Percentiles rank a stretch among this genome's conserved stretches.
phyloP scores from a whole-genome alignment of 2,888 invertebrate species.

The Drosophila melanosoma region DNA sequence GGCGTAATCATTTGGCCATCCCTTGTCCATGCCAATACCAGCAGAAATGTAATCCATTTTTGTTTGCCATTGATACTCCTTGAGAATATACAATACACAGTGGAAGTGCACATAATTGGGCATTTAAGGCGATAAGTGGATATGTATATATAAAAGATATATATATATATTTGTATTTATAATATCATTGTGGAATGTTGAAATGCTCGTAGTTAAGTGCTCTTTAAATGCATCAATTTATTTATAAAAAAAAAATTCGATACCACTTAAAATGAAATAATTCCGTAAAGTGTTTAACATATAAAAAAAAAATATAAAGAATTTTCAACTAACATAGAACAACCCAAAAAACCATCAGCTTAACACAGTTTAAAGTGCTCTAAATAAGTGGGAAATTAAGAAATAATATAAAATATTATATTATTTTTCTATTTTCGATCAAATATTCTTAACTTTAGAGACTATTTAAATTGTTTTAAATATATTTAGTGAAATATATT shows the following conservation, averaged over 20 bases:
- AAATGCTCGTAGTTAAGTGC: not conserved
- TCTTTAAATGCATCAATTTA: not conserved
- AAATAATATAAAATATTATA: no score
- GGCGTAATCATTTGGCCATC: constrained; percentile 48
- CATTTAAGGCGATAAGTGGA: constrained; percentile 19
- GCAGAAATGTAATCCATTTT: constrained; percentile 25
- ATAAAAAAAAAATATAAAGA: not conserved
- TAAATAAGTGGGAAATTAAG: not conserved
- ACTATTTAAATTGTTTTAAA: not conserved
- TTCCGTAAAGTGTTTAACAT: not conserved
- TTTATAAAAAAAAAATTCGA: not conserved
- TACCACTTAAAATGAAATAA: not conserved
- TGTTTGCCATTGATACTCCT: constrained; percentile 11
- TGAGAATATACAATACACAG: not conserved
- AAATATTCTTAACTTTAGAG: not conserved
- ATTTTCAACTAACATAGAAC: not conserved
- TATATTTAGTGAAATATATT: not conserved
- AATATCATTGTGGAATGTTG: not conserved
- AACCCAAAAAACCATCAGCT: not conserved
- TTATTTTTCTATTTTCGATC: not conserved
- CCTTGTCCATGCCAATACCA: constrained; percentile 23
- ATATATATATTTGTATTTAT: not conserved
- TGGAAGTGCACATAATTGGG: not conserved
- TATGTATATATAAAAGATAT: not conserved
- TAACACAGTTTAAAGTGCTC: not conserved